Evolutionary conservation across 2,888 invertebrate species (phyloP), one percentile per base, ranked within the genome.

Genomic region (Allygus modestus): DNA sequence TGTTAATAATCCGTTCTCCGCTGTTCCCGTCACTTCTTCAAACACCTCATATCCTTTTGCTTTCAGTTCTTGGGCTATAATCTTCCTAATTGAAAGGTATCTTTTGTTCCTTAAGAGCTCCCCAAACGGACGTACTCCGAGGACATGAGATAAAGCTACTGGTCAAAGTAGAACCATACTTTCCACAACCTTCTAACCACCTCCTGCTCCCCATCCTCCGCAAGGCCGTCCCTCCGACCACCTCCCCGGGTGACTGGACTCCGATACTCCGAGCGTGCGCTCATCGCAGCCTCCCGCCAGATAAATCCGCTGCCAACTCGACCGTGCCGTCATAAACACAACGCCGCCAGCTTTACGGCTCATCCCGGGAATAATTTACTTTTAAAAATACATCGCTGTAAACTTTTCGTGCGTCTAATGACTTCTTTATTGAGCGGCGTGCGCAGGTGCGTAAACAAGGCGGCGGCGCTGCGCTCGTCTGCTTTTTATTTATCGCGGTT

Each of bases 351-450:
- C 71, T 82, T 82, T 82, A 82, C 71, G 28, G 82, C 51, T 17
- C 31, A 51, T 51, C 82, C 65, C 17, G 54, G 20, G 82, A 71
- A 82, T 82, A 82, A 82, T 51, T 82, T 51, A 82, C 71, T 82
- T 82, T 82, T 82, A 71, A 71, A 82, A 82, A 82, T 82, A 71
- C 82, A 51, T 71, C 82, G 69, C 54, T 71, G 82, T 71, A 77
- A 77, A 77, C 26, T 77, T 77, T 77, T 77, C 77, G 73, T 77
- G 51, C 41, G 1, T 15, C 33, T 82, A 82, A 82, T 82, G 71
- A 82, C 82, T 71, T 82, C 82, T 82, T 82, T 82, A 82, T 82
- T 71, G 82, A 82, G 71, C 82, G 71, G 51, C 51, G n/a, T 12
- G 23, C 71, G 46, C 46, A 71, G 69, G 82, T 82, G 82, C 31